phyloP scores from a whole-genome alignment of 2,888 invertebrate species.

The Cryptosula pallasiana region DNA sequence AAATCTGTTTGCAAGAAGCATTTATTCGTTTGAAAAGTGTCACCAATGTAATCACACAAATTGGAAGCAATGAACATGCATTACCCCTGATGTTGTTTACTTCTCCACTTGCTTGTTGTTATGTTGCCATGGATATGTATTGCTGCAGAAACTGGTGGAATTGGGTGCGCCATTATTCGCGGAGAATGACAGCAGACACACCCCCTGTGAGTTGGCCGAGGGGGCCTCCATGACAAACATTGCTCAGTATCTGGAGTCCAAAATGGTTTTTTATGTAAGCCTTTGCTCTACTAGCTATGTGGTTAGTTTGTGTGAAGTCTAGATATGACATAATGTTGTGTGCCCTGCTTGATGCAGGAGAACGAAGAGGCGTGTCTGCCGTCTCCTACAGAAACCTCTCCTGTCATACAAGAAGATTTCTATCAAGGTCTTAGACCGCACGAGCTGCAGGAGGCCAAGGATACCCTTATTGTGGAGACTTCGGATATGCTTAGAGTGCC shows the following conservation, averaged over 20 bases:
- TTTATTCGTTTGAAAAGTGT: too few relatives aligned
- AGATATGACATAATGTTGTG: too few relatives aligned
- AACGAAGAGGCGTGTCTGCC: not conserved
- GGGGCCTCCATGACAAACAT: conserved; percentile 61
- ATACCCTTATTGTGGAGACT: conserved; percentile 65
- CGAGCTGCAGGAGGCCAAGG: conserved; percentile 67
- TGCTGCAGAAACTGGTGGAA: conserved; percentile 57
- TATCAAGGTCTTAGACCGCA: conserved; percentile 60
- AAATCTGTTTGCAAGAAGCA: too few relatives aligned
- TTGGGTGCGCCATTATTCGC: conserved; percentile 62
- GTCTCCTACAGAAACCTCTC: not conserved
- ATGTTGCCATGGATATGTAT: not conserved
- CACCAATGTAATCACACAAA: too few relatives aligned
- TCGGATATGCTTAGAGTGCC: conserved; percentile 68
- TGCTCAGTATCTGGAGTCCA: conserved; percentile 63
- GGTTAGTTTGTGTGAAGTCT: not conserved
- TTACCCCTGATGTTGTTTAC: not conserved
- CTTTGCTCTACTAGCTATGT: not conserved
- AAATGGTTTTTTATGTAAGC: conserved; percentile 62
- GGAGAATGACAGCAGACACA: conserved; percentile 62
- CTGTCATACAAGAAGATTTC: conserved; percentile 24
- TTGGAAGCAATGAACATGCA: too few relatives aligned
- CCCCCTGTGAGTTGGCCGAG: conserved; percentile 65
- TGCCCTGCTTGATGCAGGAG: not conserved
- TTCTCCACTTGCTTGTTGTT: not conserved